Evolutionary conservation across 1,140 invertebrate genomes (phyloP).

Genomic region (Drosophila pachea): DNA sequence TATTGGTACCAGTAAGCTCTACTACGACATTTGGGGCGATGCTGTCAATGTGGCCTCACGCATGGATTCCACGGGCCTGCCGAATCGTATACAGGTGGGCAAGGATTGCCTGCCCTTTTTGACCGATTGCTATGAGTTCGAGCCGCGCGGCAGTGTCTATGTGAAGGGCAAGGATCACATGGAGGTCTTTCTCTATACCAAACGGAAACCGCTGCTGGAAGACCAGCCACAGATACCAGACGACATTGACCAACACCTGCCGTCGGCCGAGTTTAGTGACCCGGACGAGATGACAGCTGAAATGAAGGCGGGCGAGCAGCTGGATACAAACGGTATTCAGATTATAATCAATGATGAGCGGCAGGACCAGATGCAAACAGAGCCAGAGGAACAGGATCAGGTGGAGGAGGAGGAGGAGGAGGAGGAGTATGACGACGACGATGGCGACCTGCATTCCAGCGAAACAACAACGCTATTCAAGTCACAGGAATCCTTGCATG

Average conservation of each 20-base stretch:
- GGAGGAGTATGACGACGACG: slow-evolving; percentile 30
- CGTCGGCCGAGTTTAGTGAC: neutral
- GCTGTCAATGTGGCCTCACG: slow-evolving; percentile 97
- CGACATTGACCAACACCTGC: too few relatives aligned
- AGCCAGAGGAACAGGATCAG: slow-evolving; percentile 20
- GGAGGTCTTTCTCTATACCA: slow-evolving; percentile 87
- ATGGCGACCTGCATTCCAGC: slow-evolving; percentile 61
- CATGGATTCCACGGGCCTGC: slow-evolving; percentile 95
- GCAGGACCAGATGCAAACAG: neutral
- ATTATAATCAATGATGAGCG: neutral
- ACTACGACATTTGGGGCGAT: slow-evolving; percentile 99
- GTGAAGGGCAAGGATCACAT: slow-evolving; percentile 98
- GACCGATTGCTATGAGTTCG: slow-evolving; percentile 85
- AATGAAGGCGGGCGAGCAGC: neutral
- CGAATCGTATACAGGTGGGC: slow-evolving; percentile 91
- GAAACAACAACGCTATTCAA: slow-evolving; percentile 66
- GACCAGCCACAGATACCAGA: neutral
- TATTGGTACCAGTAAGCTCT: slow-evolving; percentile 96
- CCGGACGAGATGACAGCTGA: slow-evolving; percentile 1
- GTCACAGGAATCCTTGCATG: slow-evolving; percentile 56
- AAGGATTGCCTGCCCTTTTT: slow-evolving; percentile 86
- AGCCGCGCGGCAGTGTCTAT: slow-evolving; percentile 91
- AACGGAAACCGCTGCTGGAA: slow-evolving; percentile 32
- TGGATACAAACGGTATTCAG: neutral
- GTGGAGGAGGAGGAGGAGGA: slow-evolving; percentile 11